phyloP scores from a whole-genome alignment of 2,888 invertebrate species.

The Polydrusus pterygomalis region DNA sequence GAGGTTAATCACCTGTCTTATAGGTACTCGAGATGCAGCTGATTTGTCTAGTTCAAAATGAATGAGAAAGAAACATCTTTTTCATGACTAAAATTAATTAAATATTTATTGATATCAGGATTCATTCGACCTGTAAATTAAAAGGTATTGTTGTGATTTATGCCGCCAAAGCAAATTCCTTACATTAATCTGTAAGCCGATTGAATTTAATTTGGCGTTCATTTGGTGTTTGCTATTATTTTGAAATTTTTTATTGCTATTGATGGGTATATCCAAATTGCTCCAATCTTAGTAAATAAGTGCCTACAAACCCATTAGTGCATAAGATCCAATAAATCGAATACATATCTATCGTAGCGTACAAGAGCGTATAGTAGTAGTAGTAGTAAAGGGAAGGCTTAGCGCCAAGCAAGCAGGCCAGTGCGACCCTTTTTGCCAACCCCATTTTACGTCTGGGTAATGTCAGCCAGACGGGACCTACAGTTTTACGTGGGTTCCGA shows the following conservation, averaged over 20 bases:
- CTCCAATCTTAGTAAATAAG: background rate
- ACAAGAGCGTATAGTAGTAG: no score
- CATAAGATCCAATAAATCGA: no score
- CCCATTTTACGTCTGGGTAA: no score
- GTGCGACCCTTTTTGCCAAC: no score
- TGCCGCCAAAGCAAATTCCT: conserved; percentile 41
- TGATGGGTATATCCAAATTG: conserved; percentile 9
- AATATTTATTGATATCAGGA: conserved; percentile 27
- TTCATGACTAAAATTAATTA: conserved; percentile 28
- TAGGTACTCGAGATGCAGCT: background rate
- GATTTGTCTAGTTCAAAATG: conserved; percentile 7
- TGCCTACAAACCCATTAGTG: no score
- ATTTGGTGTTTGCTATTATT: conserved; percentile 27
- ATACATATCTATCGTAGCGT: no score
- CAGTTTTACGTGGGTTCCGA: no score
- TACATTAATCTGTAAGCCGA: conserved; percentile 14
- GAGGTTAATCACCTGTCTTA: conserved; percentile 23
- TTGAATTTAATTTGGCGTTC: conserved; percentile 34
- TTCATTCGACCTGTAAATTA: conserved; percentile 28
- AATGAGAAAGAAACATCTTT: conserved; percentile 14
- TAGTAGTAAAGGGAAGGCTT: no score
- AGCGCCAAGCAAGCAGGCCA: no score
- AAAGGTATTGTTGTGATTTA: conserved; percentile 31
- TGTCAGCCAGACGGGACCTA: no score
- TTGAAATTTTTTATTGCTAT: background rate